phyloP scores from a whole-genome alignment of 53 echinoderm and acorn worm genomes.

The Astropecten irregularis region DNA sequence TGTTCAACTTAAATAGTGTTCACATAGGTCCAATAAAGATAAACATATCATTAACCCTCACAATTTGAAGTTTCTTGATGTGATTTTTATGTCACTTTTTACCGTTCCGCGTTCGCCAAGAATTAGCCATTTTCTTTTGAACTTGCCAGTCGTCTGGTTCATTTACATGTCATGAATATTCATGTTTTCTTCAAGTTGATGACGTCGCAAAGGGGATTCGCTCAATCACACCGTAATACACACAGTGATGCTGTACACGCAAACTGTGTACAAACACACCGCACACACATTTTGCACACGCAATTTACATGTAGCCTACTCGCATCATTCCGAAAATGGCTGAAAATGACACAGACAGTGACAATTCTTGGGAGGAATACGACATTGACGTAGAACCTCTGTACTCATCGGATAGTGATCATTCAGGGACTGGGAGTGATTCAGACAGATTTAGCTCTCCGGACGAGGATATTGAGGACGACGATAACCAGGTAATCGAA shows the following conservation, averaged over 20 bases:
- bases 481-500: too few species aligned
- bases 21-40: too few species aligned
- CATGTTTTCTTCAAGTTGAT: too few species aligned
- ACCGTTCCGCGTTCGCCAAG: not conserved
- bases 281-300: not conserved
- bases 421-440: not conserved
- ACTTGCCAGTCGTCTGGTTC: not conserved
- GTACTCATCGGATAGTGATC: not conserved
- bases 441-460: too few species aligned
- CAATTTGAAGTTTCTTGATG: too few species aligned
- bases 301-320: not conserved
- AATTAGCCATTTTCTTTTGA: not conserved
- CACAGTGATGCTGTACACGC: not conserved
- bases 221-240: not conserved
- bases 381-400: not conserved
- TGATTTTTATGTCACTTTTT: too few species aligned
- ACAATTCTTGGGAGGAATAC: not conserved
- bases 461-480: too few species aligned
- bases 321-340: too few species aligned
- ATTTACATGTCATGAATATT: too few species aligned
- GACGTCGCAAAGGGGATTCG: not conserved
- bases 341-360: too few species aligned
- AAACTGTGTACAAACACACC: not conserved
- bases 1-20: too few species aligned
- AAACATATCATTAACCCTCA: conserved; percentile 9